Evolutionary conservation across 2,113 vertebrate species (phyloP), one percentile per base, ranked within the genome.

Genomic region (Lethenteron camtschaticum): DNA sequence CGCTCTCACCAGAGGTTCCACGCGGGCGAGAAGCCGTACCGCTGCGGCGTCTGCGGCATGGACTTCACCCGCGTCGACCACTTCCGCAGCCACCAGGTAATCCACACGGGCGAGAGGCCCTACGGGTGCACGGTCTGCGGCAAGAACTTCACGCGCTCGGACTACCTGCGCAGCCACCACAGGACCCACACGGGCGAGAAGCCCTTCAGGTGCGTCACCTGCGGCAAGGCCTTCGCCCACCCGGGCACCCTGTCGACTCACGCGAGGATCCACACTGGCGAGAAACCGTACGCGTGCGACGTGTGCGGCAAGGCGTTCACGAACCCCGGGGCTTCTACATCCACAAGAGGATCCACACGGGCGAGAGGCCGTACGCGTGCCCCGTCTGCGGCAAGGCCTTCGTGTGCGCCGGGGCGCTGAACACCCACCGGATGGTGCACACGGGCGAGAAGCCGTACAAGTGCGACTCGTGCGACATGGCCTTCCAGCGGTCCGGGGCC

Each of bases 41-140:
- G 24, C 9, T 66, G 63, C 63, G n/a, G 9, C 1, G 75, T 74
- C 55, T 77, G 76, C 70, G 76, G 63, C 10, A 66, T 16, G 63
- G 63, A 24, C 63, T 66, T 66, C 24, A 24, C 24, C 24, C n/a
- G n/a, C n/a, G n/a, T 24, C 2, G 24, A 24, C 63, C 63, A 66
- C 63, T 24, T 16, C n/a, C n/a, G 24, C 9, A 66, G 63, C n/a
- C 63, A 66, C 63, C n/a, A 16, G 63, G 10, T n/a, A 24, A 66
- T 66, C 63, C 63, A 66, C 63, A 66, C 63, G 63, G 63, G 10
- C 9, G 63, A 66, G 63, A 66, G 24, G 63, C 63, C 63, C n/a
- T 66, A 66, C 63, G 10, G n/a, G n/a, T 66, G 63, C 63, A 66
- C n/a, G n/a, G 63, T 11, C 1, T 66, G 63, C 10, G 63, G n/a